Evolutionary conservation across 2,113 vertebrate species (phyloP).

Genomic region (Charina bottae): DNA sequence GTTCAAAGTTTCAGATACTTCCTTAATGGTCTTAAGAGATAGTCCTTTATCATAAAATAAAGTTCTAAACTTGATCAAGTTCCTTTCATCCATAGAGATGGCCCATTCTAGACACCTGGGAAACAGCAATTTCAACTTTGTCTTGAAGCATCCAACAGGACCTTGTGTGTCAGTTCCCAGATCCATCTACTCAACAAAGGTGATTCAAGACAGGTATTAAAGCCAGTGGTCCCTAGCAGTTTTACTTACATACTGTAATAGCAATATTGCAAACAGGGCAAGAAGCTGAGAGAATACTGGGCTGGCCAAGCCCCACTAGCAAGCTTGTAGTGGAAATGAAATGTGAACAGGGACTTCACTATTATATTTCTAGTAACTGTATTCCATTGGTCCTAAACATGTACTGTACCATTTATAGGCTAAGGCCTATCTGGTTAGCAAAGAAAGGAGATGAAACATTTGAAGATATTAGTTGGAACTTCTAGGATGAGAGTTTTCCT

Average conservation of each 20-base stretch:
- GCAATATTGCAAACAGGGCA: neutral
- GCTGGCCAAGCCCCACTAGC: neutral
- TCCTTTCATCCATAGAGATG: neutral
- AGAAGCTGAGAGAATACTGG: neutral
- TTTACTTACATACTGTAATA: neutral
- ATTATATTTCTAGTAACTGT: neutral
- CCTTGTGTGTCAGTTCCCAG: neutral
- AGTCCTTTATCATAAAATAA: neutral
- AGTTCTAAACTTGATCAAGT: neutral
- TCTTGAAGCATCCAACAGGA: neutral
- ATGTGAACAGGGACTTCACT: neutral
- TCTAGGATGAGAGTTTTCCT: neutral
- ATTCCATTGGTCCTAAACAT: neutral
- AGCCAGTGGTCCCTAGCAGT: neutral
- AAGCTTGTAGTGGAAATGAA: neutral
- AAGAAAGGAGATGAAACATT: neutral
- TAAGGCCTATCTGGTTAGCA: neutral
- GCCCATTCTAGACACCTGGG: neutral
- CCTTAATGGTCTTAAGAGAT: too few species aligned
- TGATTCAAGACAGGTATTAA: neutral
- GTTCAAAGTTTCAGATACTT: too few species aligned
- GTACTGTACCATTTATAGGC: neutral
- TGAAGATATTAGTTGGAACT: neutral
- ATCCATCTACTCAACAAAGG: neutral
- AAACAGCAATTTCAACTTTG: neutral